Evolutionary conservation across 2,113 vertebrate genomes (phyloP).

Genomic region (Oxygymnocypris stewartii): DNA sequence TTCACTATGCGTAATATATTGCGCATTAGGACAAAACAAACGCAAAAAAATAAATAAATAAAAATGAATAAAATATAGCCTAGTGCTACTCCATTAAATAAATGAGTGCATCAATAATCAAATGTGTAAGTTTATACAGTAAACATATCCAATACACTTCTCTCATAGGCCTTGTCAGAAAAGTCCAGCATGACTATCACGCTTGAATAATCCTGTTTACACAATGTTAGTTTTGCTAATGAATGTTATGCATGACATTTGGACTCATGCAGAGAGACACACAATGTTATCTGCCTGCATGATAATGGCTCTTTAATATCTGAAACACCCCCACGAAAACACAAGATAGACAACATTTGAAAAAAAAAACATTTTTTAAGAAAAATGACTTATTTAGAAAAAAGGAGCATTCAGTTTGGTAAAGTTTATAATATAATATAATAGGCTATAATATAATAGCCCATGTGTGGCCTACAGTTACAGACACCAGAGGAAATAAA

Average conservation of each 20-base stretch:
- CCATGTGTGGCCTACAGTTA: background rate
- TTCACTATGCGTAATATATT: background rate
- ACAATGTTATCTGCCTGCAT: conserved; percentile 41
- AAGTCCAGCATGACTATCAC: background rate
- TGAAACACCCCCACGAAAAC: background rate
- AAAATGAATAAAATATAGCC: too few species aligned
- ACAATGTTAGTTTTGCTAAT: conserved; percentile 48
- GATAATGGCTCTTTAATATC: conserved; percentile 22
- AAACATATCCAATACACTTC: background rate
- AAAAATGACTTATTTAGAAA: background rate
- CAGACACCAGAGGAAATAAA: background rate
- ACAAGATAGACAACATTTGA: background rate
- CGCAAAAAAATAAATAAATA: too few species aligned
- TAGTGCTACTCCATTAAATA: background rate
- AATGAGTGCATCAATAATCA: background rate
- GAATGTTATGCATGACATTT: conserved; percentile 40
- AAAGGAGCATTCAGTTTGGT: background rate
- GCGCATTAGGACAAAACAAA: background rate
- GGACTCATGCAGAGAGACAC: background rate
- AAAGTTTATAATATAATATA: background rate
- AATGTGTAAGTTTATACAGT: background rate
- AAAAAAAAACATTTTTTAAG: too few species aligned
- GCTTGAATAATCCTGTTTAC: background rate
- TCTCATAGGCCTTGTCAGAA: background rate
- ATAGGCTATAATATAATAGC: background rate